Conservation (phyloP, 2,888 invertebrate species). For the Minunthozetes semirufus region DNA sequence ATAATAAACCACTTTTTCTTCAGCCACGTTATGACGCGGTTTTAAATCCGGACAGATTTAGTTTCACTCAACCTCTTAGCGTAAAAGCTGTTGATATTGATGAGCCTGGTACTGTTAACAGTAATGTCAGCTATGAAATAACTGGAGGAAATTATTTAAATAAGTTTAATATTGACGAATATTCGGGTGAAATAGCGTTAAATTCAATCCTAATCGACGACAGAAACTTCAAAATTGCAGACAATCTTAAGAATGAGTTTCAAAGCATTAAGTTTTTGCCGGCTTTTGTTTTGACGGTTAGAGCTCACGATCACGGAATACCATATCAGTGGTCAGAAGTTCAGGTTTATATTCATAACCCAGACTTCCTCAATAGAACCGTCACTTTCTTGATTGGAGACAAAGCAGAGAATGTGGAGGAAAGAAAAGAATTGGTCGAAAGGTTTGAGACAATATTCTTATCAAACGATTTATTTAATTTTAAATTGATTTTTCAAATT, state of each 20-base stretch:
- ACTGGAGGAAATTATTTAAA: slow-evolving; percentile 45
- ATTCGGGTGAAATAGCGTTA: slow-evolving; percentile 45
- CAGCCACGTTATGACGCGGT: slow-evolving; percentile 49
- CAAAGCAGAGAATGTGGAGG: slow-evolving; percentile 56
- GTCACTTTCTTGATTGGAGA: slow-evolving; percentile 71
- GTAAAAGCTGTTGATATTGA: slow-evolving; percentile 48
- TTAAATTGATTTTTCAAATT: background rate
- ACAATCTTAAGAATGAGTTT: background rate
- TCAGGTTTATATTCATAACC: slow-evolving; percentile 40
- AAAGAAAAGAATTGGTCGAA: slow-evolving; percentile 65
- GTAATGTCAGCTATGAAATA: slow-evolving; percentile 47
- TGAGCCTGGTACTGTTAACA: slow-evolving; percentile 47
- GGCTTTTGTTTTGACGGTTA: slow-evolving; percentile 40
- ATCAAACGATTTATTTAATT: no score
- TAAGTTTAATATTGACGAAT: slow-evolving; percentile 46
- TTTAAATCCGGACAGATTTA: slow-evolving; percentile 57
- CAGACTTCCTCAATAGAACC: slow-evolving; percentile 48
- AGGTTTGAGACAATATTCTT: no score
- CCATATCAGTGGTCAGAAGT: slow-evolving; percentile 41
- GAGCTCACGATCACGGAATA: slow-evolving; percentile 45
- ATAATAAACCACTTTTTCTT: slow-evolving; percentile 42
- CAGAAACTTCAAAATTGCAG: background rate
- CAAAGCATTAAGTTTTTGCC: slow-evolving; percentile 29
- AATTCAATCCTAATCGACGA: background rate
- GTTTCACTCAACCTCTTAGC: slow-evolving; percentile 37